Conservation (phyloP, 2,113 vertebrate genomes). For the Cygnus atratus region DNA sequence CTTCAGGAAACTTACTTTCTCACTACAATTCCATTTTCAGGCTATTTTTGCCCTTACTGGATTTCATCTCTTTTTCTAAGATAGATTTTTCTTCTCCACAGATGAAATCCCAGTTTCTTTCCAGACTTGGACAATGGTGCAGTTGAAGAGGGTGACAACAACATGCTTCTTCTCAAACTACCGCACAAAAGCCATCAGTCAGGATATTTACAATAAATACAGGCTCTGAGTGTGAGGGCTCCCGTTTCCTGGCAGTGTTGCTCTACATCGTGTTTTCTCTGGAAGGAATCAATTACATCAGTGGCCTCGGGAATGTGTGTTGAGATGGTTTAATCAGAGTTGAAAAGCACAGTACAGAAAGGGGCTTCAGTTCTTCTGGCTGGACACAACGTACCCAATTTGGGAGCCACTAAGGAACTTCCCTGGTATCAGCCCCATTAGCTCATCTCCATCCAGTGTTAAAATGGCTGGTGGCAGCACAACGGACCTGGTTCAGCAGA, state of each 20-base stretch:
- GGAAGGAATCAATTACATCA: slow-evolving; percentile 67
- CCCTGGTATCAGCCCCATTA: background rate
- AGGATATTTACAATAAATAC: slow-evolving; percentile 60
- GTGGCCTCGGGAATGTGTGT: slow-evolving; percentile 18
- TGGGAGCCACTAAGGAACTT: slow-evolving; percentile 3
- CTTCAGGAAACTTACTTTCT: slow-evolving; percentile 9
- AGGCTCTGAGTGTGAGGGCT: slow-evolving; percentile 13
- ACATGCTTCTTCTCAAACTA: slow-evolving; percentile 46
- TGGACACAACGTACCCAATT: background rate
- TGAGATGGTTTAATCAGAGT: slow-evolving; percentile 40
- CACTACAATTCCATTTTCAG: slow-evolving; percentile 22
- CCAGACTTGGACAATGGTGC: slow-evolving; percentile 47
- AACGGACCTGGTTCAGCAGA: background rate
- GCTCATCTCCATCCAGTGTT: background rate
- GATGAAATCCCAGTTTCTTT: slow-evolving; percentile 33
- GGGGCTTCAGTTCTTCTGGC: slow-evolving; percentile 60
- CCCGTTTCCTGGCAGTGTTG: slow-evolving; percentile 8
- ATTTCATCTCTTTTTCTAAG: slow-evolving; percentile 1
- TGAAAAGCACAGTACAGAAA: slow-evolving; percentile 62
- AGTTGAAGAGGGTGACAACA: slow-evolving; percentile 62
- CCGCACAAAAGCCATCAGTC: slow-evolving; percentile 67
- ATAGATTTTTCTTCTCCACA: background rate
- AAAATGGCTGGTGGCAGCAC: background rate
- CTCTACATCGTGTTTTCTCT: slow-evolving; percentile 11
- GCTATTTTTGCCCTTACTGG: slow-evolving; percentile 32